Conservation (phyloP, 92 coral and sea anemone genomes). For the Porites evermanni region DNA sequence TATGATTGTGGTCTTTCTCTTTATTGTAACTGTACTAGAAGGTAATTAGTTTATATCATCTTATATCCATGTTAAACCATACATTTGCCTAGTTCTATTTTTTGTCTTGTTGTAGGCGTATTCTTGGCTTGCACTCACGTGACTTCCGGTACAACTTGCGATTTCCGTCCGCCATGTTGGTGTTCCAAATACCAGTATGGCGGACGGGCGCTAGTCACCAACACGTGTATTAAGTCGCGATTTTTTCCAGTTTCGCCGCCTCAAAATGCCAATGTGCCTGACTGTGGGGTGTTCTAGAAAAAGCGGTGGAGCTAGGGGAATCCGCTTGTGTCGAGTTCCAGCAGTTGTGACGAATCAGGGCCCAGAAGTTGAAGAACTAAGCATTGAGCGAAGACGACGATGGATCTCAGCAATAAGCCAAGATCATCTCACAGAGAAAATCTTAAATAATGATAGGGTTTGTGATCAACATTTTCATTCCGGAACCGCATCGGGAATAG, state of each 20-base stretch:
- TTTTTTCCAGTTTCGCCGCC: slow-evolving; percentile 14
- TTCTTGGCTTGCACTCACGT: slow-evolving; percentile 52
- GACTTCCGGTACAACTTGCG: slow-evolving; percentile 43
- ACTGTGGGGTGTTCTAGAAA: slow-evolving; percentile 32
- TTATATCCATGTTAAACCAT: no score
- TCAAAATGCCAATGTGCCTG: slow-evolving; percentile 44
- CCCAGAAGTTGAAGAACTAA: slow-evolving; percentile 23
- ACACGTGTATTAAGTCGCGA: neutral
- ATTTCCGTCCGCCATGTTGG: slow-evolving; percentile 45
- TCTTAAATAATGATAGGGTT: slow-evolving; percentile 19
- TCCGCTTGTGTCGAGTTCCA: slow-evolving; percentile 35
- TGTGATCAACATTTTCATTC: slow-evolving; percentile 34
- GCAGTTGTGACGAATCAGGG: slow-evolving; percentile 40
- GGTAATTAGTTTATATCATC: no score
- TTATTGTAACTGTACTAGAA: no score
- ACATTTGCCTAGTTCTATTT: no score
- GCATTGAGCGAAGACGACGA: neutral
- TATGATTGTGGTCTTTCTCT: no score
- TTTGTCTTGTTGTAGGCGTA: no score
- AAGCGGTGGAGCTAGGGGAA: slow-evolving; percentile 21
- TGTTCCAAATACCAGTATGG: slow-evolving; percentile 48
- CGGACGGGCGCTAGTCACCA: slow-evolving; percentile 36
- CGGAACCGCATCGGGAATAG: neutral
- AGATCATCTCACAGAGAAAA: slow-evolving; percentile 1
- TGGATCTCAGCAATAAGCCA: slow-evolving; percentile 47